Evolutionary conservation across 30 jellyfish, hydroid and myxozoan genomes (phyloP).

Genomic region (Mastigias papua): DNA sequence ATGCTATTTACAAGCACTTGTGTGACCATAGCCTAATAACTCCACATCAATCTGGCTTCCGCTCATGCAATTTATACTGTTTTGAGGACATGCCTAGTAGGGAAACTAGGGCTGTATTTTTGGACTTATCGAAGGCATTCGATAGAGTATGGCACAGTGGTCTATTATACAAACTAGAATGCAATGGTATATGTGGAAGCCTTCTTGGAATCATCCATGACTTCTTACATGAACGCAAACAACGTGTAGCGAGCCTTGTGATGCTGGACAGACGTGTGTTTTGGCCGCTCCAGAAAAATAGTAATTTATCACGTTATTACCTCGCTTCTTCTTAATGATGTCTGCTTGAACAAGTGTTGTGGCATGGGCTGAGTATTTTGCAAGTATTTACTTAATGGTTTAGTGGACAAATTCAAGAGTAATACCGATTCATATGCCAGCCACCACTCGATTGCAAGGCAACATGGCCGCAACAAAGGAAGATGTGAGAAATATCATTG

Average conservation of each 20-base stretch:
- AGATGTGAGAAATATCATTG: slow-evolving; percentile 4
- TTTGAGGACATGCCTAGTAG: too few relatives aligned
- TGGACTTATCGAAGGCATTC: too few relatives aligned
- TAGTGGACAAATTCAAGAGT: slow-evolving; percentile 25
- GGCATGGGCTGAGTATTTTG: slow-evolving; percentile 5
- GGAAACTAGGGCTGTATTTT: too few relatives aligned
- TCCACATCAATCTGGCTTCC: too few relatives aligned
- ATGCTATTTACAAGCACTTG: too few relatives aligned
- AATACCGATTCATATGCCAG: neutral
- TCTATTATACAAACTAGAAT: too few relatives aligned
- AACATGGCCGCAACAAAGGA: slow-evolving; percentile 26
- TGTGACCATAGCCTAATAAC: too few relatives aligned
- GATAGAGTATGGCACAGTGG: too few relatives aligned
- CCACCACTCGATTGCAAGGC: slow-evolving; percentile 28
- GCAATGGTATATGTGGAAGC: too few relatives aligned
- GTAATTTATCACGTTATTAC: slow-evolving; percentile 8
- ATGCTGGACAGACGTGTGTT: slow-evolving; percentile 19
- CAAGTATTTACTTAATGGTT: slow-evolving; percentile 3
- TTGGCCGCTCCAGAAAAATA: neutral
- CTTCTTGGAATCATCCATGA: too few relatives aligned
- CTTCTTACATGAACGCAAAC: too few relatives aligned
- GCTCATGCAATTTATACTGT: neutral
- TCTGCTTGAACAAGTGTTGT: neutral
- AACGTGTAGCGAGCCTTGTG: too few relatives aligned
- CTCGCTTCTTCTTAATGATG: neutral